These are phyloP conservation scores for Bryconaethiops microstoma DNA, from an alignment of 2,797 vertebrate genomes.

Conservation along the genomic window DNA sequence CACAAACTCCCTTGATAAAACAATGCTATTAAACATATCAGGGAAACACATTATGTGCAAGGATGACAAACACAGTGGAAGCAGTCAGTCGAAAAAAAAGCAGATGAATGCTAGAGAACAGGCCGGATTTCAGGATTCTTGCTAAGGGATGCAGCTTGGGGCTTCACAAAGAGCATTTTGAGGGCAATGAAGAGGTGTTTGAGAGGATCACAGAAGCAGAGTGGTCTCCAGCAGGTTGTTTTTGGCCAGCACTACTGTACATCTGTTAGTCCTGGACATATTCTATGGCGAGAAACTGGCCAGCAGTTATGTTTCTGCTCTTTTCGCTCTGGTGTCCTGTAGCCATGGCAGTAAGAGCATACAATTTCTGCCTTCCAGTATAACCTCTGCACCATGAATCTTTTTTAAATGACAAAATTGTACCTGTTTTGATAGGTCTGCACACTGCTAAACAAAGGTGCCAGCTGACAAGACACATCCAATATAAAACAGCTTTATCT, in stretches of 20 bases:
- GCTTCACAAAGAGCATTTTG: slow-evolving; percentile 3
- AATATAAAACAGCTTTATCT: slow-evolving; percentile 37
- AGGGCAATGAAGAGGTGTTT: background rate
- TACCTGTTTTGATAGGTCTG: slow-evolving; percentile 31
- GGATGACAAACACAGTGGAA: slow-evolving; percentile 12
- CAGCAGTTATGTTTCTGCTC: slow-evolving; percentile 32
- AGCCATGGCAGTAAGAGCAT: background rate
- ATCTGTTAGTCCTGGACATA: slow-evolving; percentile 33
- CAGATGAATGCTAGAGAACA: slow-evolving; percentile 5
- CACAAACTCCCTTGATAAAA: slow-evolving; percentile 59
- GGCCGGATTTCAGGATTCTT: slow-evolving; percentile 4
- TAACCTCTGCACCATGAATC: slow-evolving; percentile 35
- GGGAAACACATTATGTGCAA: slow-evolving; percentile 38
- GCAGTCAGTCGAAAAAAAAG: slow-evolving; percentile 38
- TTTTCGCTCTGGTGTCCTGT: slow-evolving; percentile 29
- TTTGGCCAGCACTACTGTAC: slow-evolving; percentile 17
- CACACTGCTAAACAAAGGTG: slow-evolving; percentile 4
- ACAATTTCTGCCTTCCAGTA: slow-evolving; percentile 34
- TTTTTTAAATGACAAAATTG: slow-evolving; percentile 37
- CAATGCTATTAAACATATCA: slow-evolving; percentile 46
- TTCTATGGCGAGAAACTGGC: slow-evolving; percentile 38
- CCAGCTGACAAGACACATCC: background rate
- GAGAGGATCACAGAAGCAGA: slow-evolving; percentile 24
- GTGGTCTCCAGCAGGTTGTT: slow-evolving; percentile 14
- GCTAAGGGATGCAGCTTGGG: slow-evolving; percentile 18